Conservation (phyloP, 2,888 invertebrate species). For the Buathra laborator region DNA sequence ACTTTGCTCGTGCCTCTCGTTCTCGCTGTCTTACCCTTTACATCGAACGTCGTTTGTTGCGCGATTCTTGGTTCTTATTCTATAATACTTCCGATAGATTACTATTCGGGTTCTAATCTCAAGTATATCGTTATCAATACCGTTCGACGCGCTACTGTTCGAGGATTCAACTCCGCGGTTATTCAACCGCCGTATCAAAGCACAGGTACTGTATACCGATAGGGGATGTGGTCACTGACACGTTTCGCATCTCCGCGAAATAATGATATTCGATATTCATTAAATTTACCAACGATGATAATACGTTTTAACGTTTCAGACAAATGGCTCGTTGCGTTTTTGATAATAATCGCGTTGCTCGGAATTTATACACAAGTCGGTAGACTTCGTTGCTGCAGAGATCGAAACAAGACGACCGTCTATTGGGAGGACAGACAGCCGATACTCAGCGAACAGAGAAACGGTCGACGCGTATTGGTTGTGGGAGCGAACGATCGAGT, state of each 20-base stretch:
- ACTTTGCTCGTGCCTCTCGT: conserved; percentile 86
- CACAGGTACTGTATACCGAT: conserved; percentile 85
- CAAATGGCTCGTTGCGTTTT: conserved; percentile 86
- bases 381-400: conserved; percentile 47
- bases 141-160: conserved; percentile 88
- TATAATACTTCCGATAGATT: conserved; percentile 88
- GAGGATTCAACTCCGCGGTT: conserved; percentile 87
- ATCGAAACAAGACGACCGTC: conserved; percentile 41
- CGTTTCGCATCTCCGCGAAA: too few relatives aligned
- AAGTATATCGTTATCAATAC: conserved; percentile 90
- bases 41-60: conserved; percentile 88
- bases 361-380: conserved; percentile 86
- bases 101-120: conserved; percentile 88
- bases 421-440: conserved; percentile 50
- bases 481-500: conserved; percentile 54
- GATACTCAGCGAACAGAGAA: conserved; percentile 47
- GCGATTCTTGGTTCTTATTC: conserved; percentile 89
- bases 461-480: conserved; percentile 61
- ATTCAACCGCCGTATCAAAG: conserved; percentile 88
- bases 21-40: conserved; percentile 85
- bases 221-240: not conserved
- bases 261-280: too few relatives aligned
- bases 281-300: not conserved
- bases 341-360: conserved; percentile 86
- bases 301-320: conserved; percentile 85